phyloP scores from a whole-genome alignment of 2,113 vertebrate species.

The Nothoprocta perdicaria region DNA sequence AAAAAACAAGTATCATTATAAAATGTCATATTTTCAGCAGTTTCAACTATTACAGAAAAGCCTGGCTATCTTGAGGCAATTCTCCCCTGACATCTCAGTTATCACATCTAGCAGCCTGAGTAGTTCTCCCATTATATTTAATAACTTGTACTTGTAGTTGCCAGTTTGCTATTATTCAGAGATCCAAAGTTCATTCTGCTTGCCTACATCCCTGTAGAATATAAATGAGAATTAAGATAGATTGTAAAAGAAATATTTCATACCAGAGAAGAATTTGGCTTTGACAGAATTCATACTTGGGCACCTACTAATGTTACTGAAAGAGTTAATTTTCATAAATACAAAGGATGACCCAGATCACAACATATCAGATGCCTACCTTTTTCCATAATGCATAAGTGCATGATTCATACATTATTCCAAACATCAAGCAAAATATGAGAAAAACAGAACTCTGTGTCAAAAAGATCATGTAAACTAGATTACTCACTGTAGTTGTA shows the following conservation, averaged over 20 bases:
- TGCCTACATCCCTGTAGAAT: not conserved
- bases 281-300: not conserved
- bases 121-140: constrained; percentile 16
- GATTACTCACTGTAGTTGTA: not conserved
- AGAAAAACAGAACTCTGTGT: not conserved
- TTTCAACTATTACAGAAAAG: not conserved
- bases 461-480: not conserved
- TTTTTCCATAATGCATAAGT: not conserved
- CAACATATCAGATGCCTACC: accelerated
- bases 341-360: not conserved
- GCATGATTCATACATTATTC: not conserved
- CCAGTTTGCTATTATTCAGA: not conserved
- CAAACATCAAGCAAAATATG: not conserved
- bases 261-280: not conserved
- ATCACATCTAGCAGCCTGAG: not conserved
- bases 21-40: constrained; percentile 1
- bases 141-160: constrained; percentile 5
- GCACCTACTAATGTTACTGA: not conserved
- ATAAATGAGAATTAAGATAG: not conserved
- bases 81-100: constrained; percentile 12
- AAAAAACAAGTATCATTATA: not conserved
- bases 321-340: not conserved
- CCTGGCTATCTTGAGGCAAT: not conserved
- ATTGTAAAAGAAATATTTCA: not conserved
- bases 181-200: constrained; percentile 18